phyloP scores from a whole-genome alignment of 2,888 invertebrate species.

The Melinaea marsaeus region DNA sequence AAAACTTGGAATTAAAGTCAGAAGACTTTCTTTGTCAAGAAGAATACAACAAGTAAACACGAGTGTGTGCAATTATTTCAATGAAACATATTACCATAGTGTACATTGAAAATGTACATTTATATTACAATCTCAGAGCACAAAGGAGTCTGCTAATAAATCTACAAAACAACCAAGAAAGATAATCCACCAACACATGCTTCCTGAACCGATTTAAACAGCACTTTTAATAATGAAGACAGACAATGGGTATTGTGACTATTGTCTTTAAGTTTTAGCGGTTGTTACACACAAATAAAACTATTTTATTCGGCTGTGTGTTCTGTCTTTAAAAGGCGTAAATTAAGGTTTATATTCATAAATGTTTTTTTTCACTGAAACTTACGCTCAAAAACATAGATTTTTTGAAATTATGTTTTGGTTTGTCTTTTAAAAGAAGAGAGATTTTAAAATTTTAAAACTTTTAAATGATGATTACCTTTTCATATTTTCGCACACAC shows the following conservation, averaged over 20 bases:
- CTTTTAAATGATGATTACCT: too few species aligned
- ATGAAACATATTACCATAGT: too few species aligned
- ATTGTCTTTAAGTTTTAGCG: constrained; percentile 34
- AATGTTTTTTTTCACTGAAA: background rate
- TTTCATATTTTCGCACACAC: too few species aligned
- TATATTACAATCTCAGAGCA: background rate
- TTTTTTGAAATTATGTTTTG: too few species aligned
- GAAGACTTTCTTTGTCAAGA: too few species aligned
- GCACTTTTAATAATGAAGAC: constrained; percentile 33
- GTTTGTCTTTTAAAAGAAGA: too few species aligned
- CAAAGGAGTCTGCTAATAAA: constrained; percentile 5
- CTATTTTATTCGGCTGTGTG: constrained; percentile 21
- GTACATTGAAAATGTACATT: too few species aligned
- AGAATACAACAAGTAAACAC: too few species aligned
- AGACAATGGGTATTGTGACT: constrained; percentile 32
- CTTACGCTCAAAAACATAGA: too few species aligned
- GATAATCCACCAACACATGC: constrained; percentile 2
- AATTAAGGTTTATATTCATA: background rate
- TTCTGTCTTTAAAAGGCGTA: constrained; percentile 3
- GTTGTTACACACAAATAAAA: constrained; percentile 33
- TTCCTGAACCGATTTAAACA: constrained; percentile 26
- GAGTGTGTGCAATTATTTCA: too few species aligned
- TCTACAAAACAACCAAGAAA: constrained; percentile 1
- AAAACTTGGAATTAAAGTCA: too few species aligned
- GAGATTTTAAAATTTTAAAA: too few species aligned